Conservation (phyloP, 2,888 invertebrate species). For the Acrobasis suavella region DNA sequence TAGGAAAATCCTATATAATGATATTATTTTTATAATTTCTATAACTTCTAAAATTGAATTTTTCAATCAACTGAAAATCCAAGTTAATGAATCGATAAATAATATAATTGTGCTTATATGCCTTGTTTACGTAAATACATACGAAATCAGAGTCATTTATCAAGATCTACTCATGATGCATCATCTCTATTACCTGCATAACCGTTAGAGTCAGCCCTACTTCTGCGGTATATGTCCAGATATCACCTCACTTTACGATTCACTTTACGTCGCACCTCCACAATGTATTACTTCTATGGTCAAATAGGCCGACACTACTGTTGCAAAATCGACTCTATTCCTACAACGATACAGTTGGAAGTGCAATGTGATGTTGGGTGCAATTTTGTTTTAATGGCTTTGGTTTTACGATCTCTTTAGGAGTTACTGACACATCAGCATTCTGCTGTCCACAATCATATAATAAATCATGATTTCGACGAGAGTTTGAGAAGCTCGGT, state of each 20-base stretch:
- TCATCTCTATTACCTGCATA: too few species aligned
- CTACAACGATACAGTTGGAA: not conserved
- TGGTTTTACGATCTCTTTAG: conserved; percentile 1
- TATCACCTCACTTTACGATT: conserved; percentile 35
- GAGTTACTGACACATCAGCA: conserved; percentile 7
- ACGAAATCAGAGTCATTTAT: too few species aligned
- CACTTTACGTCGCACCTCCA: conserved; percentile 1
- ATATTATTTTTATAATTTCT: too few species aligned
- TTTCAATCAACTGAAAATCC: too few species aligned
- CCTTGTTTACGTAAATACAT: too few species aligned
- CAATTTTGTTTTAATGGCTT: conserved; percentile 17
- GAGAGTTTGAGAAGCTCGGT: too few species aligned
- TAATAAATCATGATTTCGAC: not conserved
- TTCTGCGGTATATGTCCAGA: conserved; percentile 19
- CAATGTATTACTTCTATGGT: conserved; percentile 15
- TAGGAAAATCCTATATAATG: too few species aligned
- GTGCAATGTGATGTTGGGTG: not conserved
- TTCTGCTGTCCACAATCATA: conserved; percentile 4
- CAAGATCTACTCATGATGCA: too few species aligned
- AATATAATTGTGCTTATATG: too few species aligned
- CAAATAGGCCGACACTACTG: not conserved
- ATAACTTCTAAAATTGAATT: too few species aligned
- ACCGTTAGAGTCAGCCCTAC: not conserved
- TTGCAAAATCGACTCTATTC: not conserved
- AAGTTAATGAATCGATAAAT: too few species aligned